Evolutionary conservation across 2,888 invertebrate genomes (phyloP).

Genomic region (Chrysolina oricalcia): DNA sequence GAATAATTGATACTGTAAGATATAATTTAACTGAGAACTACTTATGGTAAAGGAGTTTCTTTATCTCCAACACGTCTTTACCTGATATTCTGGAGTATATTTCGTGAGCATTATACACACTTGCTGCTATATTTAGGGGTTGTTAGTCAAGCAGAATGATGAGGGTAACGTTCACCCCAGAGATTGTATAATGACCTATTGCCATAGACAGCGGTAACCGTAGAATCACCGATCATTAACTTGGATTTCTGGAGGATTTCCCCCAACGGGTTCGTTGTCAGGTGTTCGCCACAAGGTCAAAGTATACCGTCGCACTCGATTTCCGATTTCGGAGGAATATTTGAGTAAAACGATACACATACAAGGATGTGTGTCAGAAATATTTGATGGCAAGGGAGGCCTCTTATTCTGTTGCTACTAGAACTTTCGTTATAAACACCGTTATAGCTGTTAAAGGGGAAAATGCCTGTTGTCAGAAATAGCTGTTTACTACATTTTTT

Average conservation of each 20-base stretch:
- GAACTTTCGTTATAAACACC: too few species aligned
- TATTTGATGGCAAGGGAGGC: too few species aligned
- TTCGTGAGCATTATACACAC: neutral
- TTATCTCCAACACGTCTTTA: neutral
- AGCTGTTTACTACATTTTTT: too few species aligned
- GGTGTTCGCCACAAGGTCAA: neutral
- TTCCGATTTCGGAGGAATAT: too few species aligned
- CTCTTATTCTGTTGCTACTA: too few species aligned
- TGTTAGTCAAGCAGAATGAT: slow-evolving; percentile 5
- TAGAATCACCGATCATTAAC: slow-evolving; percentile 2
- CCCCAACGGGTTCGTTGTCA: neutral
- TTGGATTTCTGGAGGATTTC: neutral
- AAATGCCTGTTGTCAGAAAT: too few species aligned
- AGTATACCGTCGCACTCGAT: neutral
- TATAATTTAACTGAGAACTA: too few species aligned
- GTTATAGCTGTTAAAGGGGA: too few species aligned
- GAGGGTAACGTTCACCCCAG: neutral
- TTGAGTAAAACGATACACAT: too few species aligned
- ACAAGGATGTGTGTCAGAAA: too few species aligned
- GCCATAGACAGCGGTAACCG: neutral
- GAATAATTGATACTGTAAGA: too few species aligned
- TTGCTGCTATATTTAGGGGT: neutral
- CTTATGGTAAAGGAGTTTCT: too few species aligned
- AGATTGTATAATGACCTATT: neutral
- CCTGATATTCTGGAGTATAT: neutral